Evolutionary conservation across 2,888 invertebrate species (phyloP), one percentile per base, ranked within the genome.

Genomic region (Arrhopalites spinosus): DNA sequence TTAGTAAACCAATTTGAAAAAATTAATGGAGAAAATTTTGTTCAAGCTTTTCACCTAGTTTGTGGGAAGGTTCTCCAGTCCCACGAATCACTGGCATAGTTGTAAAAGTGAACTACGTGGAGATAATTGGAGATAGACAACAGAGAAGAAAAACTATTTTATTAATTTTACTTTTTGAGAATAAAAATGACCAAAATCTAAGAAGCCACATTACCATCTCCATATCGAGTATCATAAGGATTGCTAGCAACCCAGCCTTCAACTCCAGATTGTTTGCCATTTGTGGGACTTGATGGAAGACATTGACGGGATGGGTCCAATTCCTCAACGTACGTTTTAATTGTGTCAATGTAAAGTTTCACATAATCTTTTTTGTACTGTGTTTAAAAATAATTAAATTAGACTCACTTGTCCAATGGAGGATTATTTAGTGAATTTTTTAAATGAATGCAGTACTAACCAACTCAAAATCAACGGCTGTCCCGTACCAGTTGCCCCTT

Each of bases 221-320:
- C 89, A 83, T 86, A 88, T n/a, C 81, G 81, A n/a, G 83, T 59
- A 47, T 85, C 85, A 56, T 85, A 84, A 0, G 81, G 82, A 29
- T 78, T 83, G 23, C 80, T 74, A 17, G 87, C 85, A 2, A 81
- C 78, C 83, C 83, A 85, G 86, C 87, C 87, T 79, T 88, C 86
- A 15, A 66, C 84, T 80, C 90, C 90, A 0, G 92, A 90, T 83
- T 90, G 87, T 0, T 88, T 84, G 1, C 96, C 97, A 86, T 97
- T 96, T 0, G 93, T 92, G 0, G 99, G 99, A 84, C 97, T 97
- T 0, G 98, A 98, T 0, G 92, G 89, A 5, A 97, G 84, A 84
- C 91, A 96, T 0, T 90, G 88, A 78, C 93, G 87, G 0, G 87
- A 88, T 0, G 88, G 86, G 83, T 93, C 93, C 47, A 90, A 84